Conservation (phyloP, 2,888 invertebrate genomes). For the Mayetiola destructor region DNA sequence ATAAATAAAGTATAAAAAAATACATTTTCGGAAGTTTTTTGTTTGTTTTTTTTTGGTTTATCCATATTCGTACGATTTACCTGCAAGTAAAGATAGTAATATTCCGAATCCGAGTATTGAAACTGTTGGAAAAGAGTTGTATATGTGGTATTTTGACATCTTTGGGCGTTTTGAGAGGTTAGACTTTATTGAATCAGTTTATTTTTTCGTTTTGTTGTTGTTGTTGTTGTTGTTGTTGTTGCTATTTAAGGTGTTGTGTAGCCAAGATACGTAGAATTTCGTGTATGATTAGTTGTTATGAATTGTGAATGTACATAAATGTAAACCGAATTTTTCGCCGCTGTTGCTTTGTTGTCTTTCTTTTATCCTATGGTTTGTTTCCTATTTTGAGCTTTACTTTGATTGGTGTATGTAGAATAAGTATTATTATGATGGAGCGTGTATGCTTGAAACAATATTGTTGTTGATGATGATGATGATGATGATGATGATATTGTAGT, state of each 20-base stretch:
- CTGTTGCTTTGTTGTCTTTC: too few relatives aligned
- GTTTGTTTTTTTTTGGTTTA: background rate
- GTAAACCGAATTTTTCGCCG: too few relatives aligned
- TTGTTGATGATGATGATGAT: slow-evolving; percentile 1
- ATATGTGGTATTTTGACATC: slow-evolving; percentile 12
- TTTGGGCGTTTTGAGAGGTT: too few relatives aligned
- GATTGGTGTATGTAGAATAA: slow-evolving; percentile 9
- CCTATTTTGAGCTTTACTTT: too few relatives aligned
- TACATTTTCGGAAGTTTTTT: too few relatives aligned
- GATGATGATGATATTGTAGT: too few relatives aligned
- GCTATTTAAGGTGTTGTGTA: too few relatives aligned
- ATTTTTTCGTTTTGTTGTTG: too few relatives aligned
- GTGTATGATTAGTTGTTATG: slow-evolving; percentile 5
- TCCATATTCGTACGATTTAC: background rate
- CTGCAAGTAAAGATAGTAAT: slow-evolving; percentile 7
- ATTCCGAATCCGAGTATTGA: slow-evolving; percentile 12
- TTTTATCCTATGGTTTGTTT: too few relatives aligned
- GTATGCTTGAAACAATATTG: slow-evolving; percentile 11
- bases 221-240: too few relatives aligned
- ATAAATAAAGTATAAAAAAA: too few relatives aligned
- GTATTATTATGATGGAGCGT: slow-evolving; percentile 4
- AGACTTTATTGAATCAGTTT: too few relatives aligned
- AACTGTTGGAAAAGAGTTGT: slow-evolving; percentile 7
- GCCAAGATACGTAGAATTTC: slow-evolving; percentile 11
- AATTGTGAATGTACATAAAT: slow-evolving; percentile 4